Conservation (phyloP, 2,113 vertebrate genomes). For the Cheilinus undulatus region DNA sequence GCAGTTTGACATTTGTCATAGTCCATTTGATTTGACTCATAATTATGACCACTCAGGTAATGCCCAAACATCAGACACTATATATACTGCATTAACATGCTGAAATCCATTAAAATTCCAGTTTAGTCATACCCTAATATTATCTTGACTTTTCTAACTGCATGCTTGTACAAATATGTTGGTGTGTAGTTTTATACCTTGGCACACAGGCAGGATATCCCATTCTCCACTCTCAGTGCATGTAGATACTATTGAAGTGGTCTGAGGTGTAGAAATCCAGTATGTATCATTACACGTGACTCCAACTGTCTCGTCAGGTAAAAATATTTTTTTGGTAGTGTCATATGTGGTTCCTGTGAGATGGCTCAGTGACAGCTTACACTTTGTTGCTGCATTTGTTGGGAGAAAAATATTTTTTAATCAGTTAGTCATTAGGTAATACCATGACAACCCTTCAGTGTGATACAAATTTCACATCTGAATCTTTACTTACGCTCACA, state of each 20-base stretch:
- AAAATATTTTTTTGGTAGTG: conserved; percentile 39
- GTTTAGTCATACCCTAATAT: no score
- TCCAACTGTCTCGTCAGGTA: neutral
- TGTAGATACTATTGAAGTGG: accelerated
- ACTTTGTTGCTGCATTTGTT: conserved; percentile 46
- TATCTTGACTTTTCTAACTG: no score
- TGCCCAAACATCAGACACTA: no score
- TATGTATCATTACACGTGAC: conserved; percentile 21
- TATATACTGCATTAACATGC: no score
- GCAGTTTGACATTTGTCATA: no score
- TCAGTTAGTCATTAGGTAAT: neutral
- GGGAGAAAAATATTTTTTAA: neutral
- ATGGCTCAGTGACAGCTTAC: neutral
- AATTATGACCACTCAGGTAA: no score
- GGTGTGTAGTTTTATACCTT: conserved; percentile 43
- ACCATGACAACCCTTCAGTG: neutral
- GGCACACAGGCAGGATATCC: conserved; percentile 26
- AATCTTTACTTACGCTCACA: conserved; percentile 68
- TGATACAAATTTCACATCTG: neutral
- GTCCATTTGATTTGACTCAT: no score
- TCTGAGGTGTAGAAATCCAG: accelerated
- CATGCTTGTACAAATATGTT: no score
- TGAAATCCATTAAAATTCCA: no score
- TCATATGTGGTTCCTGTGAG: neutral
- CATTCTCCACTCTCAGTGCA: conserved; percentile 29